Evolutionary conservation across 2,113 vertebrate species (phyloP).

Genomic region (Ailuropoda melanoleuca): DNA sequence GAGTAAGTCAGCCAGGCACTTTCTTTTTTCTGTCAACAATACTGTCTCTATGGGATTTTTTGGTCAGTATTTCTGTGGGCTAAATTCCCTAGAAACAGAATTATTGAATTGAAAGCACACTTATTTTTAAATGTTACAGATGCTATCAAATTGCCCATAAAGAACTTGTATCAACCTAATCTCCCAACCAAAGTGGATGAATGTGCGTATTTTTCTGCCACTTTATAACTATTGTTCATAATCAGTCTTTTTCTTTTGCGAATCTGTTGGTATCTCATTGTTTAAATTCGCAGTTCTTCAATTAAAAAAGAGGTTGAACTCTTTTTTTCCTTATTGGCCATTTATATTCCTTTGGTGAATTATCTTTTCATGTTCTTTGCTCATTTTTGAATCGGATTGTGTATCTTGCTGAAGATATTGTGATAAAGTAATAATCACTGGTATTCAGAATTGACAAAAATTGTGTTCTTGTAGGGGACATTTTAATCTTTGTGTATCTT

Average conservation of each 20-base stretch:
- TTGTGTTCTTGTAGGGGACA: neutral
- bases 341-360: neutral
- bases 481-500: neutral
- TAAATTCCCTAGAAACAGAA: conserved; percentile 35
- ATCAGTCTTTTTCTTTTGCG: neutral
- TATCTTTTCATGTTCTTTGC: neutral
- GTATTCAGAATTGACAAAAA: neutral
- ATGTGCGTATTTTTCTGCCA: neutral
- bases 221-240: neutral
- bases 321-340: neutral
- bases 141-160: neutral
- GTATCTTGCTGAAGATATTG: neutral
- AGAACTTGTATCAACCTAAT: neutral
- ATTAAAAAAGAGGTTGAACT: neutral
- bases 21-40: neutral
- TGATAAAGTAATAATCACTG: neutral
- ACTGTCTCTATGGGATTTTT: neutral
- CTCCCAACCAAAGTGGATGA: neutral
- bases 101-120: neutral
- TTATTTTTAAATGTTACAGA: neutral
- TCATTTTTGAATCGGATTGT: neutral
- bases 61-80: neutral
- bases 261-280: neutral
- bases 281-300: conserved; percentile 16
- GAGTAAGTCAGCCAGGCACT: neutral